Percentiles rank a stretch among this genome's conserved stretches.
Conservation (phyloP, 2,113 vertebrate genomes). For the Nycticryphes semicollaris region DNA sequence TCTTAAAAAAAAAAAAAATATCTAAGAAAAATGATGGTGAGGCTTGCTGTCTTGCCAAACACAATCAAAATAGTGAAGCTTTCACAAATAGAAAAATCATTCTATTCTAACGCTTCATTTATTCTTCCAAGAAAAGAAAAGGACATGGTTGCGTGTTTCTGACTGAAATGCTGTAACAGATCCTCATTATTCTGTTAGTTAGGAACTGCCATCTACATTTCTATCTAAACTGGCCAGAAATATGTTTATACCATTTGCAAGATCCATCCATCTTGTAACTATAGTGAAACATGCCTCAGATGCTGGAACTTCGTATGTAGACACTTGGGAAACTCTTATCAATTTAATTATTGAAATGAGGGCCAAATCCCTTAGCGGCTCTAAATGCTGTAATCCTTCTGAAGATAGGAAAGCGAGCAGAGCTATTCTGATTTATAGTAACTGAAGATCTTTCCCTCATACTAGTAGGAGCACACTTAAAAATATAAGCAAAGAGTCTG, state of each 20-base stretch:
- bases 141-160: neutral
- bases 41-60: neutral
- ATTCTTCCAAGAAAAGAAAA: neutral
- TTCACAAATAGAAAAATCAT: neutral
- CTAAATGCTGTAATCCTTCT: neutral
- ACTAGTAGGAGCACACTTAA: neutral
- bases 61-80: neutral
- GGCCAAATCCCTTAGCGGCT: neutral
- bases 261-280: neutral
- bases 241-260: neutral
- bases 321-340: neutral
- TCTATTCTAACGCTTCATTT: neutral
- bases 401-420: conserved; percentile 4
- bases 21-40: neutral
- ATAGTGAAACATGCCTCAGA: neutral
- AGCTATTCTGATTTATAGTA: conserved; percentile 33
- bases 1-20: neutral
- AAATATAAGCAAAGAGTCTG: conserved; percentile 12
- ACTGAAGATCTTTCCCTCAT: neutral
- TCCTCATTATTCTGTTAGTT: neutral
- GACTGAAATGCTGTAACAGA: neutral
- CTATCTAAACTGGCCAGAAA: neutral
- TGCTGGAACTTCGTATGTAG: neutral
- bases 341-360: conserved; percentile 29
- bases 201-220: neutral